Evolutionary conservation across 2,113 vertebrate species (phyloP), one percentile per base, ranked within the genome.

Genomic region (Axis porcinus): DNA sequence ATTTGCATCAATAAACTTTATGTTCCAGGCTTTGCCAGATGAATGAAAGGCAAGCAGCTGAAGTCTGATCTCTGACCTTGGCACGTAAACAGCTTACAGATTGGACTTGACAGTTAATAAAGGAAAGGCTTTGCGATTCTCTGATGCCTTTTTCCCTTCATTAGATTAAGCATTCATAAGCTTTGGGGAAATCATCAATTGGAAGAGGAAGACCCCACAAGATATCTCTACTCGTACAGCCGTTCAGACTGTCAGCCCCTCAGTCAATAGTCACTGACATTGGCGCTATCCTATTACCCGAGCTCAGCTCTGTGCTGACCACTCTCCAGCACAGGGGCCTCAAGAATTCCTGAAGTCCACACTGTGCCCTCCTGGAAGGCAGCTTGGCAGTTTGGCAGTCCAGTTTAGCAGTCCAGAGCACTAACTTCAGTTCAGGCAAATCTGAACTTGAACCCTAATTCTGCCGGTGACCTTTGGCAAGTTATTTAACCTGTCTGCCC

Each of bases 31-130:
- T 94, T 85, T 96, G 88, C 94, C 67, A 86, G 82, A 91, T 79
- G 89, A 95, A 85, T 50, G 57, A 91, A 86, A 94, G 45, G 97
- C 82, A 30, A 60, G 86, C 55, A 30, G 90, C 90, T 94, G 60
- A 84, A 45, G 89, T 76, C 76, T 55, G 88, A 96, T 90, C 97
- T 97, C 93, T 95, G 93, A 97, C 94, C 94, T 91, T 91, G 93
- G 90, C 92, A 76, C 43, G 3, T 96, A 95, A 97, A 97, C 81
- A 97, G 94, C 89, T 87, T 88, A 25, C 76, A 58, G 97, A 60
- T 17, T 64, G 87, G 36, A 67, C 89, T 87, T 84, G 89, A 64
- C 95, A 93, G 92, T 54, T 95, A 92, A 96, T 89, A 79, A 96
- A 93, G 74, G 70, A 84, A 85, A 54, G 60, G 79, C 81, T 89